Evolutionary conservation across 1,140 invertebrate species (phyloP).

Genomic region (Leptinotarsa texana): DNA sequence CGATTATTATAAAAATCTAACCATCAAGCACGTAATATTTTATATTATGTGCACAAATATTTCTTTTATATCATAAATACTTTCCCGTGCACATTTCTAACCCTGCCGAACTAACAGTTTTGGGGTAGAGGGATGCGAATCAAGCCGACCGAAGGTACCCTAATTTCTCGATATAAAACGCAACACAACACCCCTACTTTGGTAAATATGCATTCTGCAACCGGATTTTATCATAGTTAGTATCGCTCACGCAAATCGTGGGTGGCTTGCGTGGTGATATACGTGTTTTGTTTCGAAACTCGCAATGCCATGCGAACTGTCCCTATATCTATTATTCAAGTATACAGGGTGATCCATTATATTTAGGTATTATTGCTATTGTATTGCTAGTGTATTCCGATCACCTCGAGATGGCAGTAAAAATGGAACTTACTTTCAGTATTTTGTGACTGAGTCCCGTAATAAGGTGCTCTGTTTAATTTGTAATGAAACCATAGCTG

Average conservation of each 20-base stretch:
- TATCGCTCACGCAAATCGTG: conserved; percentile 16
- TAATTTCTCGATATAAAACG: conserved; percentile 5
- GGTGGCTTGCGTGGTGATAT: not conserved
- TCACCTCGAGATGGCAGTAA: too few species aligned
- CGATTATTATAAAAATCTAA: too few species aligned
- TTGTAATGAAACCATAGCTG: too few species aligned
- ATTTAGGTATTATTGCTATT: too few species aligned
- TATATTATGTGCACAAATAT: too few species aligned
- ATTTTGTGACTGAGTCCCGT: too few species aligned
- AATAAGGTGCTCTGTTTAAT: too few species aligned
- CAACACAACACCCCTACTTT: conserved; percentile 8
- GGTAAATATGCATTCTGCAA: conserved; percentile 21
- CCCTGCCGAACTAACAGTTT: not conserved
- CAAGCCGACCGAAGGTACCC: not conserved
- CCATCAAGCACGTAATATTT: too few species aligned
- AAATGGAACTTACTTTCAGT: too few species aligned
- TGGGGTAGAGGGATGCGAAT: not conserved
- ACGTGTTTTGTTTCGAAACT: not conserved
- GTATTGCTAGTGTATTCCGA: too few species aligned
- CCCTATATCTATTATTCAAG: conserved; percentile 5
- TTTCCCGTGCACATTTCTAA: not conserved
- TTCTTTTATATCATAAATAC: too few species aligned
- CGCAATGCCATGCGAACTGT: conserved; percentile 4
- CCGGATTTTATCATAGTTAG: conserved; percentile 4
- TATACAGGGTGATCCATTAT: too few species aligned